phyloP scores from a whole-genome alignment of 1,140 invertebrate genomes.

The Trypoxylus dichotomus region DNA sequence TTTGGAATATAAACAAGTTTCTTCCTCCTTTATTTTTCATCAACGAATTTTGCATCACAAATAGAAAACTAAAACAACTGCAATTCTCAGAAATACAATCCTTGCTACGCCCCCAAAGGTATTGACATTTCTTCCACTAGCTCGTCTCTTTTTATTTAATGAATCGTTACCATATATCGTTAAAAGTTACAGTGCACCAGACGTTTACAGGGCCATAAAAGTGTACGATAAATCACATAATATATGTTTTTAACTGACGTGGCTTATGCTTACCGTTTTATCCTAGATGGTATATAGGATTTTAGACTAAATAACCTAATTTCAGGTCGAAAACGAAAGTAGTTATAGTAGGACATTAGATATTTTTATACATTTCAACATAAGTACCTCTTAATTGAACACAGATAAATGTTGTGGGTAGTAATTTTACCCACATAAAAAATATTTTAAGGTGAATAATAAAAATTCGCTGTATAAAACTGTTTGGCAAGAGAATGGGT shows the following conservation, averaged over 20 bases:
- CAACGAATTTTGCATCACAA: not conserved
- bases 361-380: not conserved
- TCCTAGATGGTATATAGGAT: not conserved
- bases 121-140: not conserved
- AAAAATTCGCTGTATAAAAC: constrained; percentile 15
- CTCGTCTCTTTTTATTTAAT: not conserved
- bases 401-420: not conserved
- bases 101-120: not conserved
- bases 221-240: not conserved
- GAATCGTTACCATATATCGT: not conserved
- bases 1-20: not conserved
- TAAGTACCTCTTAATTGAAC: not conserved
- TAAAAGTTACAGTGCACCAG: not conserved
- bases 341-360: not conserved
- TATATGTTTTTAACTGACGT: not conserved
- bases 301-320: not conserved
- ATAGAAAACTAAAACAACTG: not conserved
- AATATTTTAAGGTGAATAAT: constrained; percentile 6
- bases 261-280: not conserved
- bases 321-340: not conserved
- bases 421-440: not conserved
- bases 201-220: not conserved
- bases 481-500: constrained; percentile 15
- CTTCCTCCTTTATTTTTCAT: not conserved
- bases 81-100: not conserved